These are phyloP conservation scores for Lithophane semibrunnea DNA, from an alignment of 2,888 invertebrate genomes.

Conservation along the genomic window DNA sequence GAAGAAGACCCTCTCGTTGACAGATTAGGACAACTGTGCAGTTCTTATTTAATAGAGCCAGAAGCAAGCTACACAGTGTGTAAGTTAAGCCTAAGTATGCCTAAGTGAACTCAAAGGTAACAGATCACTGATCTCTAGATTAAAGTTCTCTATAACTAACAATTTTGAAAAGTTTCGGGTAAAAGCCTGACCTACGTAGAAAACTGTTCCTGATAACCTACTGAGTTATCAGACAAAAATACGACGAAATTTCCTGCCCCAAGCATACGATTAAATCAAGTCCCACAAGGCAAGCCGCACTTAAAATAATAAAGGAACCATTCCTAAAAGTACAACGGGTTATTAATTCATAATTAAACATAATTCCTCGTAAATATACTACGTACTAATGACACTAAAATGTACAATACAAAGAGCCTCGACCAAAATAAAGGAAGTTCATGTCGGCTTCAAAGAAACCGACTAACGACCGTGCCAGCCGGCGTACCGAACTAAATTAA, in stretches of 20 bases:
- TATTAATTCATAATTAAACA: constrained; percentile 67
- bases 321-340: constrained; percentile 58
- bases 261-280: constrained; percentile 29
- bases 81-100: not conserved
- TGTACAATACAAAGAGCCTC: constrained; percentile 72
- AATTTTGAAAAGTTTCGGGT: not conserved
- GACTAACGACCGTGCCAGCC: constrained; percentile 73
- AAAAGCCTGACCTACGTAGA: constrained; percentile 21
- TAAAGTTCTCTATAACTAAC: not conserved
- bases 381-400: constrained; percentile 68
- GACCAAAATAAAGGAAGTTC: constrained; percentile 72
- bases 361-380: constrained; percentile 66
- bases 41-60: not conserved
- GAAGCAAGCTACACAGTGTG: not conserved
- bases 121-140: not conserved
- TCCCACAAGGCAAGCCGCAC: constrained; percentile 25
- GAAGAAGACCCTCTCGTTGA: not conserved
- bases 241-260: constrained; percentile 21
- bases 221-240: constrained; percentile 18
- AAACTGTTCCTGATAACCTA: constrained; percentile 33
- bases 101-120: not conserved
- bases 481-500: constrained; percentile 81
- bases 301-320: constrained; percentile 53
- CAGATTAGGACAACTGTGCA: not conserved
- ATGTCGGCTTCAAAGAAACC: constrained; percentile 81